A percentile compares a stretch with the other conserved stretches of the same genome.
Evolutionary conservation across 2,797 vertebrate genomes (phyloP).

Genomic region (Crenuchus spilurus): DNA sequence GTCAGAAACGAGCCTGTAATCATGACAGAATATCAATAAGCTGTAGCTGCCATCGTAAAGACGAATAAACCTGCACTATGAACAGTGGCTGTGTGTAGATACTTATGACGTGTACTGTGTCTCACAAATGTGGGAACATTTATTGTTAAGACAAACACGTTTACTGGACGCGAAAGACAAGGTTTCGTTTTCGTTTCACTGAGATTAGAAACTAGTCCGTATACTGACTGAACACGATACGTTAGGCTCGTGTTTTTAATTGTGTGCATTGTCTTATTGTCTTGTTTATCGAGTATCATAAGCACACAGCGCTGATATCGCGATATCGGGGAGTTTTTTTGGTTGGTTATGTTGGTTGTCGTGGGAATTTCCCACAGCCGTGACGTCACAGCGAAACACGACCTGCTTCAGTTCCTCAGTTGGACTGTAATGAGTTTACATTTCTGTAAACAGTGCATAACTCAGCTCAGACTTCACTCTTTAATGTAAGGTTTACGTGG

Average conservation of each 20-base stretch:
- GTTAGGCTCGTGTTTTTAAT: not conserved
- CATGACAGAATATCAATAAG: not conserved
- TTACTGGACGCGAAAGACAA: not conserved
- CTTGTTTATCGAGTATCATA: not conserved
- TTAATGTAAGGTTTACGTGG: no score
- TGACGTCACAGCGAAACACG: conserved; percentile 39
- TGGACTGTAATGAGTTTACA: not conserved
- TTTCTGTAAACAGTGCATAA: no score
- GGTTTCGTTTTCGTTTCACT: conserved; percentile 21
- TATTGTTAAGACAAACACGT: not conserved
- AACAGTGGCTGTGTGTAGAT: not conserved
- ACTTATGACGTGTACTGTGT: not conserved
- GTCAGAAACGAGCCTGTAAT: not conserved
- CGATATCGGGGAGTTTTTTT: not conserved
- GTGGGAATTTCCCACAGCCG: conserved; percentile 42
- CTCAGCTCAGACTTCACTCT: no score
- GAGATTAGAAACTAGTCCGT: not conserved
- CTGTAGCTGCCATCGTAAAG: not conserved
- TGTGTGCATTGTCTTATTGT: no score
- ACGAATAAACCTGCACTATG: not conserved
- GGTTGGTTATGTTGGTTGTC: not conserved
- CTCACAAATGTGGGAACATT: not conserved
- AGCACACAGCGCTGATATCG: no score
- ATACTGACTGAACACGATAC: no score
- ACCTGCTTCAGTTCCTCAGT: not conserved